A percentile compares a stretch with the other conserved stretches of the same genome.
Conservation (phyloP, 2,888 invertebrate genomes). For the Drosophila falleni region DNA sequence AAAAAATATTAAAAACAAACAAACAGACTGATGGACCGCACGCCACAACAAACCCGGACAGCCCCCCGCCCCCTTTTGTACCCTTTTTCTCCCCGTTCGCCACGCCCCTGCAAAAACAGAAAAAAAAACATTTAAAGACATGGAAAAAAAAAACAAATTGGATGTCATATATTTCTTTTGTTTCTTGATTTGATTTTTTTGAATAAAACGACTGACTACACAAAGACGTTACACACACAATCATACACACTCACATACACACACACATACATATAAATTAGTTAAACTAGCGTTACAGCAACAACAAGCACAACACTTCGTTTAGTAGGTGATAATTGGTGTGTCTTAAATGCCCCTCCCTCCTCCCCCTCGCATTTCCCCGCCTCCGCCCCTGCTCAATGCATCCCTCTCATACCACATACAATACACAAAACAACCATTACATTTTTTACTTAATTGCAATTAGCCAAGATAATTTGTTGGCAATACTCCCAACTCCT, state of each 20-base stretch:
- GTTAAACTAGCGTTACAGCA: conserved; percentile 63
- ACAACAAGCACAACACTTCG: conserved; percentile 65
- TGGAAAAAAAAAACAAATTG: conserved; percentile 36
- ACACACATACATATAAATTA: conserved; percentile 48
- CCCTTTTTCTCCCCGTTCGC: background rate
- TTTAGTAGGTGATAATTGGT: conserved; percentile 80
- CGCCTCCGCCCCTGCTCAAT: background rate
- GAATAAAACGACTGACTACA: conserved; percentile 61
- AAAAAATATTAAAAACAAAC: conserved; percentile 45
- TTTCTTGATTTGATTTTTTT: conserved; percentile 29
- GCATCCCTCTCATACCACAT: background rate
- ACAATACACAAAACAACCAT: background rate
- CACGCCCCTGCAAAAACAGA: conserved; percentile 7
- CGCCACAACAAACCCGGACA: conserved; percentile 60
- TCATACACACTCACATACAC: conserved; percentile 26
- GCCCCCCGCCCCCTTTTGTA: conserved; percentile 28
- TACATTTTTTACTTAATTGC: conserved; percentile 62
- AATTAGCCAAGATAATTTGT: conserved; percentile 45
- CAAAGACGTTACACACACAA: conserved; percentile 59
- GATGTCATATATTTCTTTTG: conserved; percentile 36
- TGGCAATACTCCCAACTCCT: conserved; percentile 8
- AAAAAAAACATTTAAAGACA: conserved; percentile 33
- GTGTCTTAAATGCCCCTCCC: conserved; percentile 68
- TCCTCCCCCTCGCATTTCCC: background rate
- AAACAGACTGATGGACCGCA: conserved; percentile 79